Percentiles rank a stretch among this genome's conserved stretches.
phyloP scores from a whole-genome alignment of 2,113 vertebrate species.

The Ardeotis arabs region DNA sequence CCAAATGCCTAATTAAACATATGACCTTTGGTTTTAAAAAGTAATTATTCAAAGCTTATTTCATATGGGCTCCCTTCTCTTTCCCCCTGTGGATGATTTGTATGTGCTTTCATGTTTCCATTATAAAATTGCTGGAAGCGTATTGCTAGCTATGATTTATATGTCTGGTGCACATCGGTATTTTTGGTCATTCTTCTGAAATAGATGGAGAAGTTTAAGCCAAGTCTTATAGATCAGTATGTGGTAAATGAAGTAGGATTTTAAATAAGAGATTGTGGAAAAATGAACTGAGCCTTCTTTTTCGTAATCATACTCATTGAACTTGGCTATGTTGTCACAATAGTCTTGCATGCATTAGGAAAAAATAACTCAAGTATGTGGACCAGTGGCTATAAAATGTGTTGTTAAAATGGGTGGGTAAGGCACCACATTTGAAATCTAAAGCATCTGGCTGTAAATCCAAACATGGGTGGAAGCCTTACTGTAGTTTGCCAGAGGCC shows the following conservation, averaged over 20 bases:
- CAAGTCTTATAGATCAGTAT: slow-evolving; percentile 47
- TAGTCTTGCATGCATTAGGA: background rate
- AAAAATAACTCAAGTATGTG: background rate
- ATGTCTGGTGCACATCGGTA: background rate
- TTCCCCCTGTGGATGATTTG: slow-evolving; percentile 4
- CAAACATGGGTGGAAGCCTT: background rate
- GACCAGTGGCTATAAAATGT: background rate
- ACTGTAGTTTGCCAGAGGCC: background rate
- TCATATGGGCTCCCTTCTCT: background rate
- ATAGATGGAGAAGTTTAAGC: slow-evolving; percentile 32
- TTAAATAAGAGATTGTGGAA: slow-evolving; percentile 18
- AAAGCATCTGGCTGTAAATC: background rate
- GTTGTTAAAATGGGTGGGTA: background rate
- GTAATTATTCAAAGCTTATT: background rate
- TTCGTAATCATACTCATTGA: background rate
- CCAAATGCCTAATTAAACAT: background rate
- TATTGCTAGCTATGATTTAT: slow-evolving; percentile 20
- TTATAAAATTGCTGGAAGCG: slow-evolving; percentile 35
- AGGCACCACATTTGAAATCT: background rate
- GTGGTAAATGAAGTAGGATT: slow-evolving; percentile 10
- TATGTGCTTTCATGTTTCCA: slow-evolving; percentile 19
- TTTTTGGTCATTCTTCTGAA: slow-evolving; percentile 31
- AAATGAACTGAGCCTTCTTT: slow-evolving; percentile 14
- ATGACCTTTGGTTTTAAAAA: slow-evolving; percentile 16
- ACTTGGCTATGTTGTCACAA: background rate